A percentile compares a stretch with the other conserved stretches of the same genome.
These are phyloP conservation scores for Drosophila subpulchrella DNA, from an alignment of 1,140 invertebrate genomes.

Conservation along the genomic window DNA sequence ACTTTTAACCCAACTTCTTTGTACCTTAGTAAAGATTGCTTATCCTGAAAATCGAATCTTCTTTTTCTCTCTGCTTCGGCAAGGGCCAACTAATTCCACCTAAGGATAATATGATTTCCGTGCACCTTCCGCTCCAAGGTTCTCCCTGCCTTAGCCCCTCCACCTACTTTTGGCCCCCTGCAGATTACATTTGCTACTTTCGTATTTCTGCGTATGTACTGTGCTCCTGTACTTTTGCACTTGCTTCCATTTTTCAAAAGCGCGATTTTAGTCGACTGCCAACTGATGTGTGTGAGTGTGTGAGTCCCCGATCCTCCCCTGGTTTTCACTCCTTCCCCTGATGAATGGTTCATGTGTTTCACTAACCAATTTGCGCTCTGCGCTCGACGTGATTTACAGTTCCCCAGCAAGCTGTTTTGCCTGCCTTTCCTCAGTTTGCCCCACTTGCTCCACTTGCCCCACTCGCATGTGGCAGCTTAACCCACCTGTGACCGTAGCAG, in stretches of 20 bases:
- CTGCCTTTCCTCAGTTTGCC: conserved; percentile 1
- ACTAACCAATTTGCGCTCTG: conserved; percentile 78
- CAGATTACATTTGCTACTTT: conserved; percentile 64
- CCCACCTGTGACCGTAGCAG: conserved; percentile 17
- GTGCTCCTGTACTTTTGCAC: conserved; percentile 30
- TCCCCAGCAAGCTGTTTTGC: conserved; percentile 71
- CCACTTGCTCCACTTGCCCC: not conserved
- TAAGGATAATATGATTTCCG: conserved; percentile 48
- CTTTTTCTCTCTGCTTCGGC: conserved; percentile 4
- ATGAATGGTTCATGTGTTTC: conserved; percentile 62
- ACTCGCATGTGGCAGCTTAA: conserved; percentile 29
- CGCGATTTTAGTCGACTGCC: conserved; percentile 55
- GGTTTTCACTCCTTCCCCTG: not conserved
- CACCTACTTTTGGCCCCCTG: conserved; percentile 6
- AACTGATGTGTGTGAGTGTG: conserved; percentile 31
- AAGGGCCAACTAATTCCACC: conserved; percentile 42
- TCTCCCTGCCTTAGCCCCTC: not conserved
- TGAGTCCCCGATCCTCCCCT: not conserved
- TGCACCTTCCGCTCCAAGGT: not conserved
- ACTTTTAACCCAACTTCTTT: not conserved
- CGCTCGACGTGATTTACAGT: conserved; percentile 78
- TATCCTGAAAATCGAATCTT: not conserved
- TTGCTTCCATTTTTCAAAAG: conserved; percentile 66
- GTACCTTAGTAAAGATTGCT: not conserved
- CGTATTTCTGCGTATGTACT: conserved; percentile 37